Percentiles rank a stretch among this genome's conserved stretches.
Conservation (phyloP, 2,888 invertebrate genomes). For the Philereme vetulata region DNA sequence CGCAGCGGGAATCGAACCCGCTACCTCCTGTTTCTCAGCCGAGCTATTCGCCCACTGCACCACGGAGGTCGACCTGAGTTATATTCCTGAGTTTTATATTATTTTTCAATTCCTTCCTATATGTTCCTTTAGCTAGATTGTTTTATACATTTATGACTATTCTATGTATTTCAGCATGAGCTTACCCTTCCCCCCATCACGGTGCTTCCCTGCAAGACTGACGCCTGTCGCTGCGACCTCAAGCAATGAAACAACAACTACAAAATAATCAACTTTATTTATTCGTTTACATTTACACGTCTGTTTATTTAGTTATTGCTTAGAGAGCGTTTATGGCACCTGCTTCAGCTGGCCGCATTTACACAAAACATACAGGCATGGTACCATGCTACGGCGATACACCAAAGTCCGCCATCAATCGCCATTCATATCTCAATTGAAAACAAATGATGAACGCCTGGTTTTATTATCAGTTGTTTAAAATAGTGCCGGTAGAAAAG, state of each 20-base stretch:
- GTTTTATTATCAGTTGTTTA: too few relatives aligned
- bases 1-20: too few relatives aligned
- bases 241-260: constrained; percentile 55
- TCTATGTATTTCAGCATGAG: constrained; percentile 38
- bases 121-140: not conserved
- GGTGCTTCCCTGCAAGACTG: constrained; percentile 43
- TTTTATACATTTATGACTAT: not conserved
- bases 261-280: constrained; percentile 55
- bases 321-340: constrained; percentile 71
- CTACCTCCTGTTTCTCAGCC: too few relatives aligned
- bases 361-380: constrained; percentile 4
- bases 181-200: constrained; percentile 48
- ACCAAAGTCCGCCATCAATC: too few relatives aligned
- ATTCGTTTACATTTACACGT: constrained; percentile 38
- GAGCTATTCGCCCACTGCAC: too few relatives aligned
- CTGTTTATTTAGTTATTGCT: constrained; percentile 38
- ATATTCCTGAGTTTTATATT: too few relatives aligned
- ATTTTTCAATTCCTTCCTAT: too few relatives aligned
- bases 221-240: constrained; percentile 47
- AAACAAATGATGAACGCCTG: too few relatives aligned
- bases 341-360: constrained; percentile 43
- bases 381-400: too few relatives aligned
- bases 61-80: too few relatives aligned
- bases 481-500: not conserved
- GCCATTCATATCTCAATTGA: too few relatives aligned